Base-by-base conservation (phyloP, 1,140 invertebrate genomes). In the Pseudobourletiella spinata region DNA sequence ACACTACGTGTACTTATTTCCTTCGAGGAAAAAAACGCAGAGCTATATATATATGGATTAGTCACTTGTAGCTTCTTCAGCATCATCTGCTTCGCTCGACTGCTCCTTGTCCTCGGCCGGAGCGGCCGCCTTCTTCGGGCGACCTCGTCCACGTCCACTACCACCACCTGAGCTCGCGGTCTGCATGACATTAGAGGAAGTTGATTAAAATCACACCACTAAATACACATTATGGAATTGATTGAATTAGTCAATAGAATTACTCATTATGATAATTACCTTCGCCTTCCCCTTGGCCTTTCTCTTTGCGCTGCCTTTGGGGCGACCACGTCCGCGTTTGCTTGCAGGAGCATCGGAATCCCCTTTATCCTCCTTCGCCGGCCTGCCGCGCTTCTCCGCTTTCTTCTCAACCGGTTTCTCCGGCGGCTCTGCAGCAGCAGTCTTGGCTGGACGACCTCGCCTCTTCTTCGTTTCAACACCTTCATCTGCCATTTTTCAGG, bases 1-100 rank as follows among this genome's bases (percentile, higher is more conserved):
- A n/a, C n/a, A n/a, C n/a, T n/a, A n/a, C n/a, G n/a, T n/a, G n/a
- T n/a, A n/a, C n/a, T n/a, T n/a, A n/a, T n/a, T n/a, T n/a, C n/a
- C n/a, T n/a, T n/a, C n/a, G n/a, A n/a, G n/a, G n/a, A n/a, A n/a
- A n/a, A n/a, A n/a, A n/a, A 39, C n/a, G 32, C 32, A n/a, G n/a
- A n/a, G n/a, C n/a, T n/a, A n/a, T n/a, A n/a, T n/a, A n/a, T n/a
- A n/a, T n/a, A n/a, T n/a, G n/a, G 32, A 48, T 3, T 65, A 43
- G 24, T 61, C 59, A 16, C 61, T 55, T n/a, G n/a, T n/a, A 2
- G 22, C 58, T 26, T 51, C 59, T 26, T 43, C 63, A 22, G 29
- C 46, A 30, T 65, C 52, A 16, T 65, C 59, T 18, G 44, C 64
- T 11, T 59, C 64, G 48, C 64, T 65, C 26, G 64, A 65, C 29